Base-by-base conservation (phyloP, 1,140 invertebrate species). In the Aphis craccivora region DNA sequence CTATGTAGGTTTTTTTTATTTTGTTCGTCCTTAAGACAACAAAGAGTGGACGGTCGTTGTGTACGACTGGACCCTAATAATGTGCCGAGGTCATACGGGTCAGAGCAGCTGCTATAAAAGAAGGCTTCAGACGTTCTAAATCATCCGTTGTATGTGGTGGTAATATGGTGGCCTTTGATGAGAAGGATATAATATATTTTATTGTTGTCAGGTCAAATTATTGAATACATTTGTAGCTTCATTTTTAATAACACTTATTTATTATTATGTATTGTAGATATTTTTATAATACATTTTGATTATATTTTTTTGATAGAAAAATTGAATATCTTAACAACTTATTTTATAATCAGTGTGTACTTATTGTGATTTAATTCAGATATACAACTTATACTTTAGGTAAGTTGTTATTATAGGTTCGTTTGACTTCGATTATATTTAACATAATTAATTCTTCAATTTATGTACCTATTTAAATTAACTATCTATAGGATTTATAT, bases 1-100 rank as follows among this genome's bases (percentile, higher is more conserved):
- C 91, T 8, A 7, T 87, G 53, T 94, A 81, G 94, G 25, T 90
- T 37, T 76, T 45, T 60, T 95, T 95, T 95, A 86, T 86, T 86
- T 86, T 86, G 23, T 48, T 86, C 25, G 81, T 93, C 76, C 45
- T 86, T 93, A 93, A 93, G 48, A 93, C 91, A 53, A 86, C 91
- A 51, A 93, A 53, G 91, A 93, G 35, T 83, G n/a, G 51, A 93
- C 91, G 23, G 35, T 25, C 76, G 91, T 86, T 93, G 91, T 83
- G 91, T 92, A 91, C 37, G 90, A 76, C 60, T 92, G 60, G 60
- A 93, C 81, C 81, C 91, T 93, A 93, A 93, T 84, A 93, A 93
- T 55, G 48, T 83, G 91, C 76, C 91, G 91, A 93, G 91, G 91
- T 93, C 91, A n/a, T 84, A 55, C 37, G 91, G 91, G 91, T 93